A percentile compares a stretch with the other conserved stretches of the same genome.
These are phyloP conservation scores for Indicator indicator DNA, from an alignment of 2,113 vertebrate genomes.

Conservation along the genomic window DNA sequence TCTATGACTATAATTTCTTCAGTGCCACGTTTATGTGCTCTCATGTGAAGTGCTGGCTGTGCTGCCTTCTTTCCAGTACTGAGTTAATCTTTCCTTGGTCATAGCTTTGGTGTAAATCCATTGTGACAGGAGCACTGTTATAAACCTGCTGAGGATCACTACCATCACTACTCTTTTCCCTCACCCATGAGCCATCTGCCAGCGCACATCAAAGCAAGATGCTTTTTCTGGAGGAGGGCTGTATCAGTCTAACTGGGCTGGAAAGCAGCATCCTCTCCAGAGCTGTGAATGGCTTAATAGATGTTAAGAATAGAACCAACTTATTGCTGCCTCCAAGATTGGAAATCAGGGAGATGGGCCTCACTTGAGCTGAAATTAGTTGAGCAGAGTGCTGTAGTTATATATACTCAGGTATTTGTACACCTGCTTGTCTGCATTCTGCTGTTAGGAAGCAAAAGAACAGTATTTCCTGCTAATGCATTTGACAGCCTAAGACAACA, in stretches of 20 bases:
- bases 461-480: neutral
- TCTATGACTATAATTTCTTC: neutral
- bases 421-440: neutral
- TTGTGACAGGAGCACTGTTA: neutral
- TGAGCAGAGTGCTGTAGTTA: neutral
- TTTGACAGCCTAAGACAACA: neutral
- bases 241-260: neutral
- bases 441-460: neutral
- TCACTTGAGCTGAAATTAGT: neutral
- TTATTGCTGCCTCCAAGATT: neutral
- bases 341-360: neutral
- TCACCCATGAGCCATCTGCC: neutral
- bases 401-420: neutral
- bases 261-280: neutral
- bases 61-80: neutral
- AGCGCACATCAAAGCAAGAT: neutral
- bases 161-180: neutral
- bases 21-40: neutral
- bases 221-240: neutral
- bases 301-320: neutral
- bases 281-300: neutral
- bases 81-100: neutral
- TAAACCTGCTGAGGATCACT: neutral
- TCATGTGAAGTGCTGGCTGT: accelerated
- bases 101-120: neutral